Evolutionary conservation across 1,140 invertebrate species (phyloP), one percentile per base, ranked within the genome.

Genomic region (Tetramorium alpestre): DNA sequence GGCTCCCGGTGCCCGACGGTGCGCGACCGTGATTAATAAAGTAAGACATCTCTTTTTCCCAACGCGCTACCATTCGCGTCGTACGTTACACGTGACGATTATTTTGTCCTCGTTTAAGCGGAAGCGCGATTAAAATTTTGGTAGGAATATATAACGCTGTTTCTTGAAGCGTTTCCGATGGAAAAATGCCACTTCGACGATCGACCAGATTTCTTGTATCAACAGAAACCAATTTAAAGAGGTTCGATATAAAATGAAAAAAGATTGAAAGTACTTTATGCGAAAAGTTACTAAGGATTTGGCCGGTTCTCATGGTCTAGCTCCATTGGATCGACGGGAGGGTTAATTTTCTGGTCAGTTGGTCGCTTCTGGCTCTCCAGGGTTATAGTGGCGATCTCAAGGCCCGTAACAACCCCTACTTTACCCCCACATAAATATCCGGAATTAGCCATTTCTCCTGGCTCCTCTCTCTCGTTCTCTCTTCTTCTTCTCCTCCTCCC

Each of bases 261-360:
- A 58, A 81, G 88, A 76, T 88, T 70, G 62, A 44, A 65, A 84
- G 70, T 73, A 75, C 58, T 88, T 85, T 81, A 86, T 80, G 88
- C 89, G 78, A 82, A 80, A 54, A 81, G 64, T 70, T 56, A 65
- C 85, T 78, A 87, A 90, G 89, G 87, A 82, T 89, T 85, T 90
- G 85, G 69, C 72, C 90, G 90, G 88, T 92, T 92, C 89, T 91
- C 91, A 88, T 92, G 92, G 84, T 85, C 81, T 88, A 90, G 90
- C 89, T 93, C 90, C 91, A 93, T 94, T 93, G 93, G 94, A 95
- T 95, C 94, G 94, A 94, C 93, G 94, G 91, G 94, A 95, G 95
- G 94, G 95, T 95, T 95, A 95, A 95, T 95, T 95, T 95, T 95
- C 95, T 95, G 95, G 95, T 95, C 95, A 95, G 95, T 95, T 95